phyloP scores from a whole-genome alignment of 37 sponge, comb jelly and placozoan genomes.

The Geodia barretti region DNA sequence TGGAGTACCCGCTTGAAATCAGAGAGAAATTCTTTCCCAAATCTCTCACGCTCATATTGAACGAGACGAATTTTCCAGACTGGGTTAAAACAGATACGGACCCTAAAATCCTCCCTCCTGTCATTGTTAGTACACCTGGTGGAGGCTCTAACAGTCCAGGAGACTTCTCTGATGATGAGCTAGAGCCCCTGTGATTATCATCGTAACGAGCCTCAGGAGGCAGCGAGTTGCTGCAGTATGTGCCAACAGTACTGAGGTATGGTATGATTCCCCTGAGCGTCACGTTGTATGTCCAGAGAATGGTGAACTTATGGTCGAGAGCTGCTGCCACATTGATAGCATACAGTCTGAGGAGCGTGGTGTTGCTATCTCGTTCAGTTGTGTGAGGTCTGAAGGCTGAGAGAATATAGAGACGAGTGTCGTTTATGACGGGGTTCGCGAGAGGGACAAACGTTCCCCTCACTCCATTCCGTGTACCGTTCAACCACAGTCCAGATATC shows the following conservation, averaged over 20 bases:
- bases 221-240: neutral
- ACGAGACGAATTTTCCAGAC: neutral
- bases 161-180: neutral
- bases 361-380: neutral
- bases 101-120: neutral
- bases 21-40: neutral
- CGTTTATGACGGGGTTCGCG: neutral
- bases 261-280: neutral
- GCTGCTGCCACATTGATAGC: neutral
- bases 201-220: too few relatives aligned
- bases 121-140: neutral
- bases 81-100: neutral
- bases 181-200: neutral
- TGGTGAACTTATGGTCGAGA: neutral
- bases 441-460: conserved; percentile 10
- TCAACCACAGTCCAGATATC: neutral
- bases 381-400: conserved; percentile 7
- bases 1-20: neutral
- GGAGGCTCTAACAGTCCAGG: neutral
- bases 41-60: neutral
- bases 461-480: neutral
- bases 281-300: neutral
- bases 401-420: neutral
- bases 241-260: neutral
- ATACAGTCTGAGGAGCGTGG: neutral